These are phyloP conservation scores for Diarsia rubi DNA, from an alignment of 2,888 invertebrate genomes.

Conservation along the genomic window DNA sequence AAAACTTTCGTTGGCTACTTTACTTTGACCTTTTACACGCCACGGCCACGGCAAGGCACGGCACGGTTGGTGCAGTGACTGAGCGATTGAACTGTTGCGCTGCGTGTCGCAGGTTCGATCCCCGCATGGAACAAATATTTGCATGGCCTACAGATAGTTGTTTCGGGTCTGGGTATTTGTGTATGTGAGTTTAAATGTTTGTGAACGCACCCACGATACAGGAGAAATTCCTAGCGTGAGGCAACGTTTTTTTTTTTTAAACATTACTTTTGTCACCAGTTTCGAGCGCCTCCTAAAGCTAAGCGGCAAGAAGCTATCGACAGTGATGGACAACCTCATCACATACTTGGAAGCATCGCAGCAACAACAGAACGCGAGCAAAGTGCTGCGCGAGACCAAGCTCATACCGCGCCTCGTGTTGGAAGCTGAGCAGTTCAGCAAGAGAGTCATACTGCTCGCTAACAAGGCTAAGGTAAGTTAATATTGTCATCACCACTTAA, in stretches of 20 bases:
- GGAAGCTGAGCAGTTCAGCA: slow-evolving; percentile 92
- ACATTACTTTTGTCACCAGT: slow-evolving; percentile 71
- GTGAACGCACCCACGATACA: too few species aligned
- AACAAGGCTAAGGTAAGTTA: slow-evolving; percentile 90
- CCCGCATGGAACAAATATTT: too few species aligned
- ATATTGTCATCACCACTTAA: background rate
- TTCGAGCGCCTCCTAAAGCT: slow-evolving; percentile 90
- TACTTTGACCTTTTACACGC: background rate
- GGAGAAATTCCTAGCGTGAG: too few species aligned
- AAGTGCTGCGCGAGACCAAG: slow-evolving; percentile 91
- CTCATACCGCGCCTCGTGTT: slow-evolving; percentile 92
- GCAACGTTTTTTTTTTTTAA: background rate
- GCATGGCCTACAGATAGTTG: too few species aligned
- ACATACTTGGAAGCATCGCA: slow-evolving; percentile 90
- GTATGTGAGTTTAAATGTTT: too few species aligned
- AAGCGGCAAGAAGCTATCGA: slow-evolving; percentile 91
- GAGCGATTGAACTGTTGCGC: too few species aligned
- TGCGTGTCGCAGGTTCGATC: too few species aligned
- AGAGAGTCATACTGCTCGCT: slow-evolving; percentile 90
- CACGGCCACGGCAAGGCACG: too few species aligned
- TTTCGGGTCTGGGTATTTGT: too few species aligned
- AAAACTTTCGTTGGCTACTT: background rate
- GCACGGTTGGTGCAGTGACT: too few species aligned
- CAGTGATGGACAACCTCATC: slow-evolving; percentile 90
- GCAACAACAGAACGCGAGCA: slow-evolving; percentile 78